A percentile compares a stretch with the other conserved stretches of the same genome.
phyloP scores from a whole-genome alignment of 2,888 invertebrate species.

The Conchocele bisecta region DNA sequence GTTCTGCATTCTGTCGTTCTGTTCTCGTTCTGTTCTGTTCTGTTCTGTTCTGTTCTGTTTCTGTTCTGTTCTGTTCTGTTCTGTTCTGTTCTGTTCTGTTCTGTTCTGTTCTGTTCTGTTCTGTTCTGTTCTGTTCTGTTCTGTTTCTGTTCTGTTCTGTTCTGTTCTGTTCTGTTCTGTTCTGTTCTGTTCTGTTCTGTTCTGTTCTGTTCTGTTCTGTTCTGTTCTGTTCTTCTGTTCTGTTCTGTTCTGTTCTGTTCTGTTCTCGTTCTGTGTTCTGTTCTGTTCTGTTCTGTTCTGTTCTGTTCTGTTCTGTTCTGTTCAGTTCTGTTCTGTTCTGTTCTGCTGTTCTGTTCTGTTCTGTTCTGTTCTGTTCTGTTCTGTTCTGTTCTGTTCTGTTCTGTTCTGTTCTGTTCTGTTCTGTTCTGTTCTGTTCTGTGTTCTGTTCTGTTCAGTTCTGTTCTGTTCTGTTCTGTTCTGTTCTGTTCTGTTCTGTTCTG shows the following conservation, averaged over 20 bases:
- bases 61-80: too few species aligned
- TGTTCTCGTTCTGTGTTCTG: too few species aligned
- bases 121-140: not conserved
- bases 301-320: not conserved
- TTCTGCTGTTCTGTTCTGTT: too few species aligned
- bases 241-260: too few species aligned
- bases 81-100: not conserved
- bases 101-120: conserved; percentile 1
- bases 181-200: not conserved
- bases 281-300: too few species aligned
- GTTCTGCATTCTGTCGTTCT: too few species aligned
- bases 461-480: not conserved
- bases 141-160: too few species aligned
- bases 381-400: not conserved
- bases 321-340: not conserved
- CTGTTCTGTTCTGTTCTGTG: not conserved
- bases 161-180: not conserved
- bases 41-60: too few species aligned
- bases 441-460: not conserved
- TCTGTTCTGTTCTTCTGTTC: too few species aligned
- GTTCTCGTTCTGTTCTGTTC: too few species aligned
- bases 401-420: not conserved
- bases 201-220: not conserved
- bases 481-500: not conserved
- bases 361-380: conserved; percentile 3